phyloP scores from a whole-genome alignment of 2,797 vertebrate species.

The Arrhamphus sclerolepis region DNA sequence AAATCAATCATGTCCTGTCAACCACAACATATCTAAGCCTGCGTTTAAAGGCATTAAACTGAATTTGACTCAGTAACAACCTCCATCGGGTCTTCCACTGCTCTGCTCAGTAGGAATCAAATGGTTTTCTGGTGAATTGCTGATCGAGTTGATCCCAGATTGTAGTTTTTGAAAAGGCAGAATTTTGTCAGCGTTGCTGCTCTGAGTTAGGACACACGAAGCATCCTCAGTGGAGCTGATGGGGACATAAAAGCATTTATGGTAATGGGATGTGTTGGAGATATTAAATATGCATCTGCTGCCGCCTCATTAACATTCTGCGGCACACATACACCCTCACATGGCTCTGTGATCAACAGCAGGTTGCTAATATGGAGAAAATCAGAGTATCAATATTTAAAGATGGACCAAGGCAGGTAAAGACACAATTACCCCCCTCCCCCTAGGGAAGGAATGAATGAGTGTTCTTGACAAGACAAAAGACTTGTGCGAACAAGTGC shows the following conservation, averaged over 20 bases:
- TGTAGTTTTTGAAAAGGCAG: not conserved
- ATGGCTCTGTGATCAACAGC: slow-evolving; percentile 67
- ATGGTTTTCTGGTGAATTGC: not conserved
- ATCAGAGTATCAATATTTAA: slow-evolving; percentile 70
- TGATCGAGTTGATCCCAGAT: slow-evolving; percentile 2
- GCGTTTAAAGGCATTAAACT: not conserved
- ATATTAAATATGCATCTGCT: slow-evolving; percentile 76
- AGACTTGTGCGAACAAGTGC: slow-evolving; percentile 6
- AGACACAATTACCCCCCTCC: slow-evolving; percentile 30
- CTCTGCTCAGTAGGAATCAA: not conserved
- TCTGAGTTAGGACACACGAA: slow-evolving; percentile 31
- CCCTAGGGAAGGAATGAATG: slow-evolving; percentile 30
- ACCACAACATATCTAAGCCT: not conserved
- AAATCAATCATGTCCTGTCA: too few relatives aligned
- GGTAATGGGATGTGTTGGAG: slow-evolving; percentile 58
- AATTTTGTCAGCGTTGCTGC: slow-evolving; percentile 1
- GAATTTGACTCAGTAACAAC: not conserved
- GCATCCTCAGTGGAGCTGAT: slow-evolving; percentile 34
- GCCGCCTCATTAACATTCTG: slow-evolving; percentile 58
- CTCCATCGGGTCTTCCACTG: not conserved
- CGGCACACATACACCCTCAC: slow-evolving; percentile 38
- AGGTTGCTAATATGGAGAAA: slow-evolving; percentile 63
- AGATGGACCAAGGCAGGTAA: slow-evolving; percentile 35
- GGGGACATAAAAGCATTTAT: slow-evolving; percentile 68
- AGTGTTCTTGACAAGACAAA: slow-evolving; percentile 40